phyloP scores from a whole-genome alignment of 2,113 vertebrate species.

The Albula goreensis region DNA sequence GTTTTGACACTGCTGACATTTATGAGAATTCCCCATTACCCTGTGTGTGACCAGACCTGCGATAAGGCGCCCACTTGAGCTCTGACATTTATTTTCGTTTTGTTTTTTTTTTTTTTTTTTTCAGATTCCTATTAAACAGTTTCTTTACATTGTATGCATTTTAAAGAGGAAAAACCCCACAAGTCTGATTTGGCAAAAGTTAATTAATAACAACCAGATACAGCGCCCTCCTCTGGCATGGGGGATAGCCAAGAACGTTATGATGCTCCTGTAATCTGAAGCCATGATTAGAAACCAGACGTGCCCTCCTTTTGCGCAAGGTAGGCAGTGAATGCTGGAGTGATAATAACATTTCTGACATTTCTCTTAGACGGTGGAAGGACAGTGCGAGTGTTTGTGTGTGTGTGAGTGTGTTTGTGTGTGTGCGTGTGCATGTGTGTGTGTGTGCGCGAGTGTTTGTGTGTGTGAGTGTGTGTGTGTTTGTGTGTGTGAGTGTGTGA shows the following conservation, averaged over 20 bases:
- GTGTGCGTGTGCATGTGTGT: no score
- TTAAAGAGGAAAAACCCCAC: not conserved
- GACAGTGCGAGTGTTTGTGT: no score
- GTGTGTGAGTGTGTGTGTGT: no score
- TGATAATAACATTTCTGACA: no score
- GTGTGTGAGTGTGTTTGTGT: no score
- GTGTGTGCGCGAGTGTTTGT: no score
- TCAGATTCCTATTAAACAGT: not conserved
- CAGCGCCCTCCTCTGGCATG: not conserved
- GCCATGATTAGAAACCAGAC: no score
- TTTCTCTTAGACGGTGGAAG: no score
- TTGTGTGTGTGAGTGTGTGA: no score
- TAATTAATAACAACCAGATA: not conserved
- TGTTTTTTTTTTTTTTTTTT: no score
- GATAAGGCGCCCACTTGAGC: not conserved
- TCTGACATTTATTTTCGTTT: not conserved
- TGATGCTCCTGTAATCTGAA: not conserved
- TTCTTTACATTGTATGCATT: not conserved
- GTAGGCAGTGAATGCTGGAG: not conserved
- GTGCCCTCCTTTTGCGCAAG: not conserved
- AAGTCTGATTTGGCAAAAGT: not conserved
- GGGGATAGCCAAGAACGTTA: not conserved
- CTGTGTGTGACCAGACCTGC: not conserved
- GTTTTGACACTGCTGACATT: not conserved
- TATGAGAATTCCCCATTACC: not conserved